A percentile compares a stretch with the other conserved stretches of the same genome.
phyloP scores from a whole-genome alignment of 2,797 vertebrate genomes.

The Sebastes iracundus region DNA sequence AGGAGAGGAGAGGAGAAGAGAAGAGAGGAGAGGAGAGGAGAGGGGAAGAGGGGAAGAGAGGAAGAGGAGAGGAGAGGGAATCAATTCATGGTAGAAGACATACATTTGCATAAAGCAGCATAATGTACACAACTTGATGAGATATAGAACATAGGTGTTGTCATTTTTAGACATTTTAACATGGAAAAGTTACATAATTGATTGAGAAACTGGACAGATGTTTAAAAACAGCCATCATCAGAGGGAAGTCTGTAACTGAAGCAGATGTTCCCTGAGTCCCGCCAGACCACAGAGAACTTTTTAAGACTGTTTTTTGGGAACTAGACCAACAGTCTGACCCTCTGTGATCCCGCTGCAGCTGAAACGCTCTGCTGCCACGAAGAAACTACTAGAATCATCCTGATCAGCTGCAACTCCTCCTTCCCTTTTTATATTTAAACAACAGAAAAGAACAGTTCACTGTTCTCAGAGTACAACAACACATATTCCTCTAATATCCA shows the following conservation, averaged over 20 bases:
- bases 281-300: neutral
- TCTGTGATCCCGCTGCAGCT: neutral
- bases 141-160: too few species aligned
- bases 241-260: neutral
- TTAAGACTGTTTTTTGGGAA: neutral
- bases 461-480: neutral
- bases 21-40: too few species aligned
- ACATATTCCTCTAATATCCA: neutral
- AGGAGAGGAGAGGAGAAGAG: too few species aligned
- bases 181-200: too few species aligned
- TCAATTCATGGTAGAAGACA: too few species aligned
- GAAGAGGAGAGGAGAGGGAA: too few species aligned
- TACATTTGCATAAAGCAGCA: too few species aligned
- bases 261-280: too few species aligned
- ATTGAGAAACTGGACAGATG: neutral
- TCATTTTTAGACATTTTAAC: too few species aligned
- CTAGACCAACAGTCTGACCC: neutral
- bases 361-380: neutral
- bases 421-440: neutral
- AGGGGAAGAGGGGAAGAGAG: too few species aligned
- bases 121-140: too few species aligned
- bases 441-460: neutral
- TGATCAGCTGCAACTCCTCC: neutral
- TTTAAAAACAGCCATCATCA: neutral
- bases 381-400: neutral